A percentile compares a stretch with the other conserved stretches of the same genome.
phyloP scores from a whole-genome alignment of 2,797 vertebrate species.

The Rachycentron canadum region DNA sequence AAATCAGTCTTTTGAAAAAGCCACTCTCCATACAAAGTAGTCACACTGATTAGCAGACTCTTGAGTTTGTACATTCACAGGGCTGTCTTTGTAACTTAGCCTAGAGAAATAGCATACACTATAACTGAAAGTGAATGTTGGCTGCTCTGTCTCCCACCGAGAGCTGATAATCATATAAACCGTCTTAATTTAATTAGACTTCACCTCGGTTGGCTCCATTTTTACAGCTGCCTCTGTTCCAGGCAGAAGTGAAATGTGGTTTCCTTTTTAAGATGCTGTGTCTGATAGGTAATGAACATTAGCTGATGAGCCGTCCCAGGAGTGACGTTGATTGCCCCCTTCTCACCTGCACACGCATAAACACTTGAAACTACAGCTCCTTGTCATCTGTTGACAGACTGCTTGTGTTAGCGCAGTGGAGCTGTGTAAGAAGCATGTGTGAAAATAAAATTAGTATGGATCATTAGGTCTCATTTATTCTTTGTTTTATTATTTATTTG shows the following conservation, averaged over 20 bases:
- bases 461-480: too few species aligned
- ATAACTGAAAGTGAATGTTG: constrained; percentile 43
- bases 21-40: background rate
- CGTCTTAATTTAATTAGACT: constrained; percentile 78
- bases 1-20: background rate
- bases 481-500: too few species aligned
- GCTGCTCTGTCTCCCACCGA: constrained; percentile 47
- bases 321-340: constrained; percentile 60
- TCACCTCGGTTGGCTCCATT: constrained; percentile 68
- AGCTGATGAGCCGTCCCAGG: constrained; percentile 74
- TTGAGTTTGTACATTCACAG: constrained; percentile 7
- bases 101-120: constrained; percentile 19
- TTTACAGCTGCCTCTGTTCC: constrained; percentile 62
- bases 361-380: constrained; percentile 33
- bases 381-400: constrained; percentile 28
- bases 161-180: constrained; percentile 78
- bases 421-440: background rate
- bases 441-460: too few species aligned
- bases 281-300: constrained; percentile 71
- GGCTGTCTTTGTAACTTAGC: constrained; percentile 40
- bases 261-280: constrained; percentile 61
- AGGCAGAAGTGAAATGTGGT: constrained; percentile 68
- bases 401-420: constrained; percentile 13
- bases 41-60: background rate
- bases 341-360: constrained; percentile 54